These are phyloP conservation scores for Gopherus evgoodei DNA, from an alignment of 2,113 vertebrate genomes.

Conservation along the genomic window DNA sequence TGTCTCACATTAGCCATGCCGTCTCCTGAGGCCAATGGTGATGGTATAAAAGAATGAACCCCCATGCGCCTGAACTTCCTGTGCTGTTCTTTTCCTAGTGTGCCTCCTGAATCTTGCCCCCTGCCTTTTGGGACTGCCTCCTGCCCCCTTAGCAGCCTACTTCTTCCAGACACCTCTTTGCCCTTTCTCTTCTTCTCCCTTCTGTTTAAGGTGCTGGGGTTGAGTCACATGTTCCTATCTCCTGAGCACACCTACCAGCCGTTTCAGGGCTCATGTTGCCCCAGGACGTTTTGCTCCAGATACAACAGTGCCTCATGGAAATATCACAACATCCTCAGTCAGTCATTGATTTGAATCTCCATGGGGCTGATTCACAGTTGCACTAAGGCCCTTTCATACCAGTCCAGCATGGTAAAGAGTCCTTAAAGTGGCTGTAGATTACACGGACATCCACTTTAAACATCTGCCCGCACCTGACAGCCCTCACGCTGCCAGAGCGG, in stretches of 20 bases:
- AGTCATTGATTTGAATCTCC: neutral
- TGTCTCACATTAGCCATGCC: neutral
- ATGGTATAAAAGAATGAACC: neutral
- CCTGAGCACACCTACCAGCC: too few relatives aligned
- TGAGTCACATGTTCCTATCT: neutral
- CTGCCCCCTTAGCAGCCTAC: neutral
- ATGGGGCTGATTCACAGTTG: neutral
- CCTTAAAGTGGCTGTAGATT: too few relatives aligned
- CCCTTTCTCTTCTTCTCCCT: neutral
- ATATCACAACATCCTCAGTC: too few relatives aligned
- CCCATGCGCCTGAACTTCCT: neutral
- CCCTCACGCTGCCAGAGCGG: neutral
- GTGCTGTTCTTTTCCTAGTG: neutral
- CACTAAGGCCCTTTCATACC: neutral
- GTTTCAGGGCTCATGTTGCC: too few relatives aligned
- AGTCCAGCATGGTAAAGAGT: neutral
- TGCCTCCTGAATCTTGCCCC: neutral
- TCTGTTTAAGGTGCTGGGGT: neutral
- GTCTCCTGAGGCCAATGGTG: neutral
- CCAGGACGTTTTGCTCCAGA: too few relatives aligned
- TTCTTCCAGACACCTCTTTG: neutral
- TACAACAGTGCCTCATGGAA: too few relatives aligned
- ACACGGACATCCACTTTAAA: too few relatives aligned
- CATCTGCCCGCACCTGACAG: too few relatives aligned
- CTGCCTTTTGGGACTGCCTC: neutral